Evolutionary conservation across 2,888 invertebrate genomes (phyloP).

Genomic region (Beris morrisii): DNA sequence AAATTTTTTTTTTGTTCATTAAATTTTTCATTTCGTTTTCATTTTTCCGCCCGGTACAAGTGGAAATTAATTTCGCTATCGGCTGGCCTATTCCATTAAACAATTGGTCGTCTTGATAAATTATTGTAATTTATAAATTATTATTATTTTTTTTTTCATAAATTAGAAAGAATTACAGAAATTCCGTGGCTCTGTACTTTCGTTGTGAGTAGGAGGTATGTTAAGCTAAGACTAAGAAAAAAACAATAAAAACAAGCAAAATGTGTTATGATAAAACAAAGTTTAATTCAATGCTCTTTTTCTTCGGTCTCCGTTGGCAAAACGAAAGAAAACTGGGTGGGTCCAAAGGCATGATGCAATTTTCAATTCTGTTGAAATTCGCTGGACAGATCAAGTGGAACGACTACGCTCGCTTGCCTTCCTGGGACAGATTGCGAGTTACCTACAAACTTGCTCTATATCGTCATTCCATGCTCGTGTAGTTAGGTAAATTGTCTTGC

Average conservation of each 20-base stretch:
- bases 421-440: constrained; percentile 8
- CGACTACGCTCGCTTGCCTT: constrained; percentile 10
- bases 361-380: constrained; percentile 25
- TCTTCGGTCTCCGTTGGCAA: neutral
- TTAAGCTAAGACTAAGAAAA: constrained; percentile 24
- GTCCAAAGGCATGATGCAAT: constrained; percentile 19
- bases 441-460: neutral
- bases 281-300: neutral
- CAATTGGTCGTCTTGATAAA: constrained; percentile 18
- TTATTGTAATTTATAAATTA: constrained; percentile 20
- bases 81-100: no score
- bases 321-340: constrained; percentile 4
- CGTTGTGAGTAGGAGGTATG: constrained; percentile 17
- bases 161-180: constrained; percentile 14
- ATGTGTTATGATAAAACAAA: constrained; percentile 25
- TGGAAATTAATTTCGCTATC: no score
- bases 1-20: no score
- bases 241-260: constrained; percentile 19
- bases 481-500: constrained; percentile 30
- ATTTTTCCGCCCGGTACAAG: no score
- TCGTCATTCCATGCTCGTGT: constrained; percentile 22
- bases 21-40: no score
- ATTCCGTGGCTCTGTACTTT: constrained; percentile 4
- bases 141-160: constrained; percentile 15
- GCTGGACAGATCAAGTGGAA: constrained; percentile 26